These are phyloP conservation scores for Acleris emargana DNA, from an alignment of 2,888 invertebrate genomes.

Conservation along the genomic window DNA sequence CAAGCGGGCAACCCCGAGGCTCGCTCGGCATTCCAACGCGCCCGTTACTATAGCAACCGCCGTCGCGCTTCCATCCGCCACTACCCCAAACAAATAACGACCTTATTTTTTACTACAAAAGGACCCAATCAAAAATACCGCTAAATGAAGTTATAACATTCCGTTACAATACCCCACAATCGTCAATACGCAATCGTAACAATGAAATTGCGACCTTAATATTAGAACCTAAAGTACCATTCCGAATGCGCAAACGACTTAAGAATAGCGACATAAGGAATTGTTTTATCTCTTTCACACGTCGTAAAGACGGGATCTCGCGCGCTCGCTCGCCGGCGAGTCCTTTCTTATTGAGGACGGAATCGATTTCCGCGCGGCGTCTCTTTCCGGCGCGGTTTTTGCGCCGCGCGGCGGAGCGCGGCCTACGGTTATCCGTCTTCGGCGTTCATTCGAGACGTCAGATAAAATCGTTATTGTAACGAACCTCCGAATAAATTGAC, in stretches of 20 bases:
- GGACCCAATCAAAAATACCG: constrained; percentile 62
- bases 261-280: constrained; percentile 83
- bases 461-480: constrained; percentile 75
- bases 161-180: constrained; percentile 72
- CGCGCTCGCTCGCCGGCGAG: constrained; percentile 66
- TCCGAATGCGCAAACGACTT: constrained; percentile 73
- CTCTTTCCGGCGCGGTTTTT: constrained; percentile 78
- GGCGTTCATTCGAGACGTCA: constrained; percentile 71
- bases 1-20: constrained; percentile 66
- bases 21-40: constrained; percentile 71
- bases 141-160: constrained; percentile 80
- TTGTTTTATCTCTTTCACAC: constrained; percentile 82
- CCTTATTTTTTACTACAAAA: constrained; percentile 63
- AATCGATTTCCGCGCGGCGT: constrained; percentile 74
- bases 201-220: constrained; percentile 81
- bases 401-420: constrained; percentile 57
- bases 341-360: constrained; percentile 74
- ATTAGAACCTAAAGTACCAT: constrained; percentile 72
- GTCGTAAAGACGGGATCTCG: constrained; percentile 73
- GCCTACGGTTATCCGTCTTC: constrained; percentile 80
- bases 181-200: constrained; percentile 74
- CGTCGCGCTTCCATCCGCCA: constrained; percentile 57
- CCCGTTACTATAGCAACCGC: constrained; percentile 84
- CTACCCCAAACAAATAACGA: constrained; percentile 68
- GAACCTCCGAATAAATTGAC: constrained; percentile 71